Evolutionary conservation across 2,888 invertebrate species (phyloP).

Genomic region (Salpingus planirostris): DNA sequence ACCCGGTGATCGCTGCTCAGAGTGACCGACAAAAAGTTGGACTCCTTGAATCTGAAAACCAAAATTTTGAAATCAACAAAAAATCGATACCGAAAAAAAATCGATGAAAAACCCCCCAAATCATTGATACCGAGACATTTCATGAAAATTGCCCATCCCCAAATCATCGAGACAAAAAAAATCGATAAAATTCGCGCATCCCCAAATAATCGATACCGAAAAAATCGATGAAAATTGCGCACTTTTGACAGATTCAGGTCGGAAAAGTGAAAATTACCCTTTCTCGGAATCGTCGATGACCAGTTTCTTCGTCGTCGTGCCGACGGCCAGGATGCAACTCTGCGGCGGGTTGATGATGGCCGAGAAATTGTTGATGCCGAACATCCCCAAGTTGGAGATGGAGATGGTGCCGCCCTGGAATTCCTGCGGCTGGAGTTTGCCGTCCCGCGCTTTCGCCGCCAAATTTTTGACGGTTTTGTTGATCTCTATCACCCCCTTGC

Average conservation of each 20-base stretch:
- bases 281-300: constrained; percentile 62
- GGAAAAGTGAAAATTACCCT: constrained; percentile 55
- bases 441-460: constrained; percentile 79
- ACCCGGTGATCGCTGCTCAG: constrained; percentile 96
- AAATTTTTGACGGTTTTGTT: constrained; percentile 69
- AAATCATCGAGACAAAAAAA: neutral
- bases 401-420: constrained; percentile 96
- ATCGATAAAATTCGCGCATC: no score
- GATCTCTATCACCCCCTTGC: constrained; percentile 80
- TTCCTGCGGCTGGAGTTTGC: constrained; percentile 85
- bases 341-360: constrained; percentile 97
- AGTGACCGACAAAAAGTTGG: constrained; percentile 79
- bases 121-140: constrained; percentile 1
- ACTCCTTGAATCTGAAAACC: constrained; percentile 56
- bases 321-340: constrained; percentile 87
- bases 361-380: constrained; percentile 76
- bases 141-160: no score
- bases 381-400: constrained; percentile 94
- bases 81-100: neutral
- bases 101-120: neutral
- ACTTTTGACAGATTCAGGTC: neutral
- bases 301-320: constrained; percentile 66
- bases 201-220: neutral
- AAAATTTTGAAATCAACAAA: constrained; percentile 3
- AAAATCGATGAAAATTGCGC: neutral